Evolutionary conservation across 2,797 vertebrate genomes (phyloP), one percentile per base, ranked within the genome.

Genomic region (Anisognathus igniventris): DNA sequence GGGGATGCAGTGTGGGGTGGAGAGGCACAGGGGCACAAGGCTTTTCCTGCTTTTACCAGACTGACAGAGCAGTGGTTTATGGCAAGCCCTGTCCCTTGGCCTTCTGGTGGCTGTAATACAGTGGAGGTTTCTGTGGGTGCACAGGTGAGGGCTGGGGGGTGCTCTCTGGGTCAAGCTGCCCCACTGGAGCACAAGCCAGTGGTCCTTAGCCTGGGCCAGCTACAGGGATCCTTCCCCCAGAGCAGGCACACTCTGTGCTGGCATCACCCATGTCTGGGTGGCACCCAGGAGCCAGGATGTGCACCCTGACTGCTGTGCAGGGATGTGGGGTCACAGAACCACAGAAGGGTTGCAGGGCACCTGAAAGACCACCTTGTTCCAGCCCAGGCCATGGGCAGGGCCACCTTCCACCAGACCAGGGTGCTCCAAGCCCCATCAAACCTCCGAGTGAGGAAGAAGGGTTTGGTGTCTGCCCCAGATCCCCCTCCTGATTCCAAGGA

Each of bases 211-310:
- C 68, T 74, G 57, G 67, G 39, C 24, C 16, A 79, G 23, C 58
- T 37, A 4, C 18, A 4, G 13, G 79, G 14, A 57, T 62, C 30
- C 35, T 70, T 73, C 39, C 21, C 39, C n/a, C 45, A 35, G 48
- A 62, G 42, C 56, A 84, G 64, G 48, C 24, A 28, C 23, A 45
- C 23, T 57, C 54, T 25, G n/a, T 19, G 5, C 14, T 10, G 51
- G 27, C 23, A 35, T 31, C 3, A 5, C 17, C 45, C 40, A 3
- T 1, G 2, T 27, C 50, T 23, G 30, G 33, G 53, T 4, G 6
- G 20, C n/a, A 33, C 33, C 28, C 18, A 1, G 2, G 9, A 37
- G 2, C 28, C 68, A 62, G n/a, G 48, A 31, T 30, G 40, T 9
- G 65, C 67, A n/a, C 50, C 25, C 54, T 58, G 60, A 31, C 21